A percentile compares a stretch with the other conserved stretches of the same genome.
phyloP scores from a whole-genome alignment of 1,140 invertebrate species.

The Eumeta japonica region DNA sequence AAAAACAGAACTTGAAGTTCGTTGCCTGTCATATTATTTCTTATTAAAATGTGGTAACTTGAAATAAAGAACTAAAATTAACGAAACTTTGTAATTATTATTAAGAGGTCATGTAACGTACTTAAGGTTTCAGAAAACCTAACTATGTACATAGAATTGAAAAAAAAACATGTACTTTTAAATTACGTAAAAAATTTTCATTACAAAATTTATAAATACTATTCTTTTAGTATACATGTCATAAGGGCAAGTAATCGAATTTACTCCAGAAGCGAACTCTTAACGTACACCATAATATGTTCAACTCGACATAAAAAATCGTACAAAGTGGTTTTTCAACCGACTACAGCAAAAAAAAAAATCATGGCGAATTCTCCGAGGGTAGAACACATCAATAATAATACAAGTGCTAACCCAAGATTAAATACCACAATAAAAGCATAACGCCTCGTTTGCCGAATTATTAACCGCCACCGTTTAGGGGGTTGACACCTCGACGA shows the following conservation, averaged over 20 bases:
- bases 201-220: too few relatives aligned
- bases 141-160: too few relatives aligned
- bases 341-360: not conserved
- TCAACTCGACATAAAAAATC: too few relatives aligned
- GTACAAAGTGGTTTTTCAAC: not conserved
- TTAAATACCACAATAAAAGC: not conserved
- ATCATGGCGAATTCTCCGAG: too few relatives aligned
- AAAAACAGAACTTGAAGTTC: not conserved
- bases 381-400: not conserved
- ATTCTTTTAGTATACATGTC: too few relatives aligned
- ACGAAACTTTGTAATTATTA: not conserved
- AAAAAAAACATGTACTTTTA: too few relatives aligned
- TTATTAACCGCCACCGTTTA: conserved; percentile 1
- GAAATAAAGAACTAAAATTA: not conserved
- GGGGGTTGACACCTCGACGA: conserved; percentile 24
- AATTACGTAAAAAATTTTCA: too few relatives aligned
- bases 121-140: too few relatives aligned
- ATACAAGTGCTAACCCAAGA: not conserved
- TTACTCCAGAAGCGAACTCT: not conserved
- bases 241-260: too few relatives aligned
- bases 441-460: not conserved
- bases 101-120: too few relatives aligned
- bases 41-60: not conserved
- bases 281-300: too few relatives aligned
- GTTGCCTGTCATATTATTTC: not conserved